Evolutionary conservation across 1,140 invertebrate species (phyloP), one percentile per base, ranked within the genome.

Genomic region (Ceratina calcarata): DNA sequence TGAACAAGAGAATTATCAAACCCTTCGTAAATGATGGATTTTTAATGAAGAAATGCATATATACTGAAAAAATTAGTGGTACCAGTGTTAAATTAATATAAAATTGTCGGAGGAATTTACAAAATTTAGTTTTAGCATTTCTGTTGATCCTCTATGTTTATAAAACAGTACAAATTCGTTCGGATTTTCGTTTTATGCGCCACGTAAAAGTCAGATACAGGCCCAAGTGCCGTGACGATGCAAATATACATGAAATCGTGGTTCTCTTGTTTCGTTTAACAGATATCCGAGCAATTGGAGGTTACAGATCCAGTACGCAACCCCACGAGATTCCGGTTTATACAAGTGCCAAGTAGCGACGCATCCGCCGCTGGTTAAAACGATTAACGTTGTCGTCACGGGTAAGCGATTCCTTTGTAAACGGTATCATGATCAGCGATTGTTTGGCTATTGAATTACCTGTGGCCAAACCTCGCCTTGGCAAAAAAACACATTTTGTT

Each of bases 271-370:
- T 1, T 67, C 55, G 69, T 77, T 6, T 13, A 15, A 0, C 91
- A 94, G 87, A 80, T 94, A 98, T 90, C 96, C 96, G 15, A 97
- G 96, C 91, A 97, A 97, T 92, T 97, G 96, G 96, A 95, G 96
- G 79, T 92, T 97, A 55, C 94, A 96, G 90, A 97, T 97, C 73
- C 95, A 95, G 83, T 96, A 96, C 84, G 96, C 96, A 32, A 95
- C 95, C 62, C 93, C 94, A 71, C 94, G 95, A 61, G 97, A 97
- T 86, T 96, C 95, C 32, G 96, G 96, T 18, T 92, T 96, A 15
- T 97, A 97, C 91, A 96, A 97, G 94, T 97, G 97, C 92, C 97
- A 97, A 95, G 96, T 97, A 85, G 96, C 96, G 12, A 97, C 96
- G 53, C 96, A 97, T 93, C 96, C 96, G n/a, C 96, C 71, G 93